Evolutionary conservation across 2,797 vertebrate genomes (phyloP).

Genomic region (Sebastes kiyomatsui): DNA sequence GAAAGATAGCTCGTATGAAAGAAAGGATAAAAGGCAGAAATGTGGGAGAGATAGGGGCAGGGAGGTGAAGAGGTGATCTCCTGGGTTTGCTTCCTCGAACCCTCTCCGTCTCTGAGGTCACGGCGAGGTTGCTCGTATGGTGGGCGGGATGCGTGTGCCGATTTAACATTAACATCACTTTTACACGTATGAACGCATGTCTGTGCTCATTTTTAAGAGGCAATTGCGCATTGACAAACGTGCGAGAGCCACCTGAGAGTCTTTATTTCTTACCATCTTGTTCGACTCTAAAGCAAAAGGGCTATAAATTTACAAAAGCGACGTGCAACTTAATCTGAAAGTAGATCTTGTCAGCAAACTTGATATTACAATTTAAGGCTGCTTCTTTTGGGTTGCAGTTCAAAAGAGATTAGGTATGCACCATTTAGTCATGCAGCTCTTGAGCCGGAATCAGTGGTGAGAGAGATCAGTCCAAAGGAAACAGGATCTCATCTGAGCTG

Average conservation of each 20-base stretch:
- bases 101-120: constrained; percentile 57
- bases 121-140: constrained; percentile 37
- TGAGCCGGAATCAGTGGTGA: constrained; percentile 75
- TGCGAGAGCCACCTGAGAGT: constrained; percentile 17
- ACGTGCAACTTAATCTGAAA: constrained; percentile 76
- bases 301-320: constrained; percentile 64
- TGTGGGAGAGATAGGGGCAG: constrained; percentile 61
- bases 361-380: constrained; percentile 77
- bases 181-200: background rate
- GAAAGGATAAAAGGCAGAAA: constrained; percentile 73
- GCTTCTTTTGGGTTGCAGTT: constrained; percentile 75
- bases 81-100: constrained; percentile 56
- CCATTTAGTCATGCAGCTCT: constrained; percentile 80
- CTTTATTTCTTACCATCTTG: constrained; percentile 8
- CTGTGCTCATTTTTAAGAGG: background rate
- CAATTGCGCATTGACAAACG: background rate
- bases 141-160: constrained; percentile 38
- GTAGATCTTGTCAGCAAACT: constrained; percentile 76
- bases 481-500: constrained; percentile 76
- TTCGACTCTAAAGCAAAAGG: constrained; percentile 9
- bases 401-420: constrained; percentile 81
- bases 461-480: constrained; percentile 75
- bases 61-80: constrained; percentile 61
- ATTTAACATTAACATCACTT: background rate
- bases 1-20: constrained; percentile 67